Evolutionary conservation across 1,140 invertebrate species (phyloP).

Genomic region (Asobara japonica): DNA sequence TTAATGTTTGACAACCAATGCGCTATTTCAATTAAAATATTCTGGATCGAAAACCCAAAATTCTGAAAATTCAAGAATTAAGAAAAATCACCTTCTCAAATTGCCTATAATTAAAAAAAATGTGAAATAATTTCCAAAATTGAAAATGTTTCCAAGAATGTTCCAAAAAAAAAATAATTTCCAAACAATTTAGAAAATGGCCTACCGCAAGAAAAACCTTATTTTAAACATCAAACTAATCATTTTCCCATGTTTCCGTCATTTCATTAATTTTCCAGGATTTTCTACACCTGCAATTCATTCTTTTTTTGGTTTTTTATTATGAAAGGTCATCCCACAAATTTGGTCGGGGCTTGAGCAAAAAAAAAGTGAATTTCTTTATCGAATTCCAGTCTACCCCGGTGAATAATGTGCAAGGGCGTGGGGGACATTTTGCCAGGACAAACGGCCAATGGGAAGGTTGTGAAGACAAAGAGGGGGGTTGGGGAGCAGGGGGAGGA

Average conservation of each 20-base stretch:
- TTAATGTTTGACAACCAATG: too few species aligned
- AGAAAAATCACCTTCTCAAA: neutral
- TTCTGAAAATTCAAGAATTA: neutral
- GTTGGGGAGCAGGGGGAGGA: neutral
- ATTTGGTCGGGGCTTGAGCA: neutral
- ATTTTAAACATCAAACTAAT: too few species aligned
- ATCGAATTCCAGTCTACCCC: neutral
- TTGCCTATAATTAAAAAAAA: neutral
- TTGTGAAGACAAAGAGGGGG: neutral
- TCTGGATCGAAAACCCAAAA: neutral
- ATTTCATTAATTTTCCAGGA: too few species aligned
- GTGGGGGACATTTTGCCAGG: neutral
- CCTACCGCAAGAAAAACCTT: too few species aligned
- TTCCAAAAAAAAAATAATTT: too few species aligned
- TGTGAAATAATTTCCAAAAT: too few species aligned
- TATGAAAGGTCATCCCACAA: neutral
- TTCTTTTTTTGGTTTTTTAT: neutral
- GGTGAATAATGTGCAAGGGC: conserved; percentile 12
- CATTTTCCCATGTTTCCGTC: too few species aligned
- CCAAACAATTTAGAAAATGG: too few species aligned
- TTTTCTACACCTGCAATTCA: neutral
- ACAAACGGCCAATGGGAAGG: neutral
- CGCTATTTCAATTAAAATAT: too few species aligned
- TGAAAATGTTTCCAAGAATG: too few species aligned
- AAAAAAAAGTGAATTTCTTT: conserved; percentile 22